Conservation (phyloP, 2,888 invertebrate genomes). For the Stenolophus ochropezus region DNA sequence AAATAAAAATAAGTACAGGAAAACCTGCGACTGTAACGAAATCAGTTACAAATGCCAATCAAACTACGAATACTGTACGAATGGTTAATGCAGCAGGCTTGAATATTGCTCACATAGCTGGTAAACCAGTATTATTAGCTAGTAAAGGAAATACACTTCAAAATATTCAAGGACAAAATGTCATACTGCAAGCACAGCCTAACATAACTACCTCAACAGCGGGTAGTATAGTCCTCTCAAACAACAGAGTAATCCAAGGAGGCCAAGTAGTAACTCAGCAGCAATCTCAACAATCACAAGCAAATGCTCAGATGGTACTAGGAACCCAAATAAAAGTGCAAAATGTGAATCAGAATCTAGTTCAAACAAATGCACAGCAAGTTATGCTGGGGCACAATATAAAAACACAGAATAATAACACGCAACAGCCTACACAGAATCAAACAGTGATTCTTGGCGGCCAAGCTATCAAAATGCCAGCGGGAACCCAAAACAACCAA, state of each 20-base stretch:
- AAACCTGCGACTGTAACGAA: conserved; percentile 68
- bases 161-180: conserved; percentile 72
- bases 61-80: conserved; percentile 70
- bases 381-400: conserved; percentile 59
- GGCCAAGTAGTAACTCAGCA: conserved; percentile 60
- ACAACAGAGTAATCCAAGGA: conserved; percentile 43
- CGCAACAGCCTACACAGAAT: conserved; percentile 61
- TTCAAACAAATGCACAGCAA: conserved; percentile 45
- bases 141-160: conserved; percentile 71
- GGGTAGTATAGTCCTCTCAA: conserved; percentile 60
- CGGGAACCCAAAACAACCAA: conserved; percentile 68
- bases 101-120: conserved; percentile 76
- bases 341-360: conserved; percentile 53
- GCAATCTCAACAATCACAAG: conserved; percentile 51
- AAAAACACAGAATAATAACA: conserved; percentile 42
- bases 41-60: conserved; percentile 57
- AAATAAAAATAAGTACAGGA: conserved; percentile 67
- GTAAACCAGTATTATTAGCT: conserved; percentile 76
- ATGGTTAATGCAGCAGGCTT: conserved; percentile 75
- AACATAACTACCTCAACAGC: conserved; percentile 65
- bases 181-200: conserved; percentile 71
- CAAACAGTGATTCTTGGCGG: conserved; percentile 71
- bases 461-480: conserved; percentile 70
- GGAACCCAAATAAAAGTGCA: conserved; percentile 71
- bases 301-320: conserved; percentile 68